Evolutionary conservation across 1,140 invertebrate species (phyloP), one percentile per base, ranked within the genome.

Genomic region (Drosophila prosaltans): DNA sequence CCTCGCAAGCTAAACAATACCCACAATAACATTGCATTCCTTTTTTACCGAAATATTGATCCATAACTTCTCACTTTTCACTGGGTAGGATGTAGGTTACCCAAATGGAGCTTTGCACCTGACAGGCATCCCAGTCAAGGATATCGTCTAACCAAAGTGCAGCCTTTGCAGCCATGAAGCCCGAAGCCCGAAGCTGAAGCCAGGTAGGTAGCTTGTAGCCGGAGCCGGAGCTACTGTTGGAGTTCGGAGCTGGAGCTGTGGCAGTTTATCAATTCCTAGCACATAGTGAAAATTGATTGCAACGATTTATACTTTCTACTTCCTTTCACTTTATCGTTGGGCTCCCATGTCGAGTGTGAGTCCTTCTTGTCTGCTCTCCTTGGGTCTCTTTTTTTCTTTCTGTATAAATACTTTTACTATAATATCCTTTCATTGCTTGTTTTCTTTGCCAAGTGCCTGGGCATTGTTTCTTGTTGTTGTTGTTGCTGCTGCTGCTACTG

Each of bases 221-320:
- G 24, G 24, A 30, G 16, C 10, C 30, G 30, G 59, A 43, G 54
- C 65, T 40, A 32, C 40, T 67, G 48, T 24, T 39, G 28, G 32
- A 48, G 36, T 43, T 24, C 58, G 43, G 51, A 70, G 54, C 24
- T 16, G 16, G 16, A 16, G 16, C 83, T 67, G 65, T 65, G 70
- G 84, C 84, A 84, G 85, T 88, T 89, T 88, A 88, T 88, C 84
- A 88, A 88, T 88, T 89, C 83, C 70, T 80, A 78, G 69, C 83
- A 84, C 85, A 90, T 84, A 90, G 83, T 81, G 88, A 89, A 89
- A 89, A 89, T 89, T 89, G 84, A 89, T 89, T 84, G 84, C 84
- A 84, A 89, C 84, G 84, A 89, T 89, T 89, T 89, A 89, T 89
- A 89, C 84, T 89, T 89, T 89, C 84, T 89, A 89, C 84, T 90